These are phyloP conservation scores for Prostheceraeus crozeri DNA, from an alignment of 2,888 invertebrate genomes.

Conservation along the genomic window DNA sequence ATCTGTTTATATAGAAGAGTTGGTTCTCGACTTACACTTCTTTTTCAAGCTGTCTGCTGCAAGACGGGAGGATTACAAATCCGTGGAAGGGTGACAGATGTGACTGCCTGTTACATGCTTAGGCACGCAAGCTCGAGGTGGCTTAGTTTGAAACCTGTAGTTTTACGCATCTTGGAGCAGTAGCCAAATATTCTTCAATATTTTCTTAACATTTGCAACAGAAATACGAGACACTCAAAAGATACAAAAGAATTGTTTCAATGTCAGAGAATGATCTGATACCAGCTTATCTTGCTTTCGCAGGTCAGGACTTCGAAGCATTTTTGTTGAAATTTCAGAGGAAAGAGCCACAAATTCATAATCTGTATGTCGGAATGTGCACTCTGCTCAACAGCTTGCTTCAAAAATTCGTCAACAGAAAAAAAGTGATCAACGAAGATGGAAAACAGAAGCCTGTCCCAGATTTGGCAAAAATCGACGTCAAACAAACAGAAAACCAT, in stretches of 20 bases:
- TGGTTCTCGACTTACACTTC: too few relatives aligned
- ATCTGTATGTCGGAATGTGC: slow-evolving; percentile 7
- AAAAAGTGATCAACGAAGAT: too few relatives aligned
- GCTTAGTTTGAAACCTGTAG: slow-evolving; percentile 14
- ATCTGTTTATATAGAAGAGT: too few relatives aligned
- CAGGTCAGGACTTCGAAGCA: slow-evolving; percentile 14
- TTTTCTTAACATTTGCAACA: too few relatives aligned
- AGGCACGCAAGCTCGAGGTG: slow-evolving; percentile 2
- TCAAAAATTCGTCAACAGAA: slow-evolving; percentile 6
- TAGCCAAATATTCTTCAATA: slow-evolving; percentile 18
- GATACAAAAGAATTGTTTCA: slow-evolving; percentile 8
- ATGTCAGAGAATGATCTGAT: slow-evolving; percentile 15
- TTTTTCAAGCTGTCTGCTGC: too few relatives aligned
- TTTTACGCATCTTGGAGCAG: slow-evolving; percentile 17
- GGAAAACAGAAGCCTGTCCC: slow-evolving; percentile 10
- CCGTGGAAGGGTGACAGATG: slow-evolving; percentile 4
- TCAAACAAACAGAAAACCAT: slow-evolving; percentile 4
- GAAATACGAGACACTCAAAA: too few relatives aligned
- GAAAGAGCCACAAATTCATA: slow-evolving; percentile 7
- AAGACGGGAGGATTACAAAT: background rate
- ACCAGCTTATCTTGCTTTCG: slow-evolving; percentile 24
- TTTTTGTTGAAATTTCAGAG: slow-evolving; percentile 25
- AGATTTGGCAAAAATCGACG: slow-evolving; percentile 24
- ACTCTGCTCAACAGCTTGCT: background rate
- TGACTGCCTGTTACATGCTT: slow-evolving; percentile 1